Conservation (phyloP, 2,113 vertebrate genomes). For the Chroicocephalus ridibundus region DNA sequence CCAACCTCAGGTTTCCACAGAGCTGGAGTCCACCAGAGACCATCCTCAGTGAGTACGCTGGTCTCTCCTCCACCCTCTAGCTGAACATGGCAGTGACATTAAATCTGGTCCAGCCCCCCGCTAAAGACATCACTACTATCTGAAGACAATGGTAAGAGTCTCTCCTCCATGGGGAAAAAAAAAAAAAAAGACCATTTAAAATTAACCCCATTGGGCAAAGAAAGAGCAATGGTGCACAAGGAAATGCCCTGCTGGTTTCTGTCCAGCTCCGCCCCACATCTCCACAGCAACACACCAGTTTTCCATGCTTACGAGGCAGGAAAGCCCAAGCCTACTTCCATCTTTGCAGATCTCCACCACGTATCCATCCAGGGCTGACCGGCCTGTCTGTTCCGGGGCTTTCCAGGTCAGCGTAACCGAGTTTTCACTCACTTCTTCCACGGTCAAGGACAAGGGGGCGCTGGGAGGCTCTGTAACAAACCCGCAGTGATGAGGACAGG, state of each 20-base stretch:
- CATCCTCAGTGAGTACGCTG: not conserved
- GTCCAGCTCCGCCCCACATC: not conserved
- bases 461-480: conserved; percentile 80
- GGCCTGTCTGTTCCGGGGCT: conserved; percentile 76
- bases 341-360: conserved; percentile 85
- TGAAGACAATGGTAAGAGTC: not conserved
- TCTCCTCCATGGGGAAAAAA: not conserved
- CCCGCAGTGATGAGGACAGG: not conserved
- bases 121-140: not conserved
- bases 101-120: rapidly evolving
- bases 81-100: not conserved
- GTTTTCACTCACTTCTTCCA: conserved; percentile 85
- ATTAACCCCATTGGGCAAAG: not conserved
- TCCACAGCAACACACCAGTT: not conserved
- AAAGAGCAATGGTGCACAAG: not conserved
- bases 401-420: conserved; percentile 86
- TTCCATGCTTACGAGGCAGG: not conserved
- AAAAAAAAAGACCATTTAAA: not conserved
- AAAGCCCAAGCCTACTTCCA: conserved; percentile 80
- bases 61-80: not conserved
- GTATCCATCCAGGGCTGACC: conserved; percentile 82
- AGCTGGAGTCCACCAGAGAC: not conserved
- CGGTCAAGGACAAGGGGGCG: conserved; percentile 74
- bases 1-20: not conserved
- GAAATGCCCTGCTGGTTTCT: rapidly evolving